Base-by-base conservation (phyloP, 2,797 vertebrate genomes). In the Anguilla megastoma region DNA sequence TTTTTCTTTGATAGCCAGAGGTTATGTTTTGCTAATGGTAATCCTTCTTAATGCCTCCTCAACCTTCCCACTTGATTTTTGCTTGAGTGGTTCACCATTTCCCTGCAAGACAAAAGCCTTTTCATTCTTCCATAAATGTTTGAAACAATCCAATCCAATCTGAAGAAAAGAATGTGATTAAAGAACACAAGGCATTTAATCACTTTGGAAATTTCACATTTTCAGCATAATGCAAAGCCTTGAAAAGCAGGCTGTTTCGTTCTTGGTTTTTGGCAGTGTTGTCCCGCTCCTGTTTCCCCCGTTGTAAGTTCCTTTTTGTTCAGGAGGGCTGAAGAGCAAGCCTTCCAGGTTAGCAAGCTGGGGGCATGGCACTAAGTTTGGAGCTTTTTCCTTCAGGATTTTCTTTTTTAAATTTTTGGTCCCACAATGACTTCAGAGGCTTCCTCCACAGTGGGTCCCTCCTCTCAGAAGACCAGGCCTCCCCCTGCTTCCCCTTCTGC, bases 401-500 rank as follows among this genome's bases (percentile, higher is more conserved):
- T 80, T 66, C 36, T 48, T 66, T 45, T 48, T 66, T 21, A 45
- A 87, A 84, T 71, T 48, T 48, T 82, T 18, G 7, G 24, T n/a
- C 16, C 24, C n/a, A 74, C 85, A 71, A 74, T 36, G 27, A 56
- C 30, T 66, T 86, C 58, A 74, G 66, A 86, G 14, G 45, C 52
- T 86, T 74, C 36, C 16, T n/a, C 69, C 33, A 30, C 41, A 69
- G 36, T n/a, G 36, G 41, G 69, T 48, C 45, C 7, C 83, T 16
- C 54, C 54, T n/a, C 27, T 24, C 10, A 27, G 58, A 18, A 16
- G 56, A 41, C 27, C 36, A 41, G 84, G 41, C 56, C 50, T 14
- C 84, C 58, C 56, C 10, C 80, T 36, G 1, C 30, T 18, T 24
- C 30, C 52, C 1, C 18, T 14, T n/a, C 6, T 33, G 7, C 18